Percentiles rank a stretch among this genome's conserved stretches.
Conservation (phyloP, 30 jellyfish, hydroid and myxozoan genomes). For the Cassiopea andromeda region DNA sequence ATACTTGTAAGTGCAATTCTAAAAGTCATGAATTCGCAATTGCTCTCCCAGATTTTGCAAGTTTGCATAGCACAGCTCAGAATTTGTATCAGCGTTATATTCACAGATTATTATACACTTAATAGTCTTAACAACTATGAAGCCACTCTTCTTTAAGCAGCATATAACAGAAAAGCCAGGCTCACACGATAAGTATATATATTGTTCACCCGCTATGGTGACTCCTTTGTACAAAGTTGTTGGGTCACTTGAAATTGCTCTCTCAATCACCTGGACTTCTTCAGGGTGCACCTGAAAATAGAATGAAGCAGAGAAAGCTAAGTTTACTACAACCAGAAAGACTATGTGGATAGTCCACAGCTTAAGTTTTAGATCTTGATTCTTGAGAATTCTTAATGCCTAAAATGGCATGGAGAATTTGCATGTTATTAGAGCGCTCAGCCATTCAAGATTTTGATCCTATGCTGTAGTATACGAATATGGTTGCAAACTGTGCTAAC, state of each 20-base stretch:
- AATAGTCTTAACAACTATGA: slow-evolving; percentile 49
- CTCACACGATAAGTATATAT: slow-evolving; percentile 64
- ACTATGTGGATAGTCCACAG: no score
- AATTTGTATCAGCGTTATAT: slow-evolving; percentile 40
- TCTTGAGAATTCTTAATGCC: no score
- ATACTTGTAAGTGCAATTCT: not conserved
- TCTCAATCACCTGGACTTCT: slow-evolving; percentile 50
- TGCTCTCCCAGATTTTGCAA: slow-evolving; percentile 67
- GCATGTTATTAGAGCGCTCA: no score
- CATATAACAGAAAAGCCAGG: slow-evolving; percentile 72
- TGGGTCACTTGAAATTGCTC: slow-evolving; percentile 64
- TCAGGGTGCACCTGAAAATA: slow-evolving; percentile 43
- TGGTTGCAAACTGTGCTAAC: no score
- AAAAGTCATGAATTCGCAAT: slow-evolving; percentile 50
- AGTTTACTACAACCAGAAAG: no score
- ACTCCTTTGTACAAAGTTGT: slow-evolving; percentile 67
- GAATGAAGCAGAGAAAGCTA: not conserved
- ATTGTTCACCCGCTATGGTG: slow-evolving; percentile 44
- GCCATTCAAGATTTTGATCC: no score
- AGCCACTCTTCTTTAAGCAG: slow-evolving; percentile 52
- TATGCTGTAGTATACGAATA: no score
- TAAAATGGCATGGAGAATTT: no score
- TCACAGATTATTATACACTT: slow-evolving; percentile 65
- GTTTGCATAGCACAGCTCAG: slow-evolving; percentile 65
- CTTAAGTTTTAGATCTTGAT: no score